phyloP scores from a whole-genome alignment of 2,113 vertebrate species.

The Megaptera novaeangliae region DNA sequence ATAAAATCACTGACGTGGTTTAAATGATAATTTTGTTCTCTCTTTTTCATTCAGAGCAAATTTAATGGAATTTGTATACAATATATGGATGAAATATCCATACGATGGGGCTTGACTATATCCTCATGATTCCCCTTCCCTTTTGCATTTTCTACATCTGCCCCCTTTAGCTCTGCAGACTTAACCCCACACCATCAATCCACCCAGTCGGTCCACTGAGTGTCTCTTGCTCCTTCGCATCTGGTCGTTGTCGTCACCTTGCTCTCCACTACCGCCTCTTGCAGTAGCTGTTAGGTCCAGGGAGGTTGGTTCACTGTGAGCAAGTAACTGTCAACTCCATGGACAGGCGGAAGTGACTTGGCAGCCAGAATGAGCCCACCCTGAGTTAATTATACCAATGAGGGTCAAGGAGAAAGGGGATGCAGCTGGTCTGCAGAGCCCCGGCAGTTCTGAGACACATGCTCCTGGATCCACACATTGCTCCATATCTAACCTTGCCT shows the following conservation, averaged over 20 bases:
- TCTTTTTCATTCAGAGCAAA: not conserved
- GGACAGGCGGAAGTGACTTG: not conserved
- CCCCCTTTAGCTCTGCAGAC: not conserved
- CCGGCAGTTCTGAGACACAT: not conserved
- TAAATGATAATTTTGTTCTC: not conserved
- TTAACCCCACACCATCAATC: not conserved
- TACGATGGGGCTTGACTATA: not conserved
- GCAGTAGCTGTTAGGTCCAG: not conserved
- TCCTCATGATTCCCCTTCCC: not conserved
- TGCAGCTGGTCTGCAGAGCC: not conserved
- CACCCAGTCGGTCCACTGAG: not conserved
- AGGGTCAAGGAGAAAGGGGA: too few relatives aligned
- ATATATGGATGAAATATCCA: not conserved
- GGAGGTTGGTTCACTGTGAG: not conserved
- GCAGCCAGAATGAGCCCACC: not conserved
- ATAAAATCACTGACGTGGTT: not conserved
- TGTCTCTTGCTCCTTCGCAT: rapidly evolving
- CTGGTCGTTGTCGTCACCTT: not conserved
- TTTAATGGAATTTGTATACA: not conserved
- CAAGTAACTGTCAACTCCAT: not conserved
- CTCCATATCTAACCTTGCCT: not conserved
- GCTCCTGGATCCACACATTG: not conserved
- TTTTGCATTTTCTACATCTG: not conserved
- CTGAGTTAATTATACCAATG: too few relatives aligned
- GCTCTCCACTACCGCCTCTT: not conserved